Percentiles rank a stretch among this genome's conserved stretches.
Evolutionary conservation across 2,797 vertebrate species (phyloP).

Genomic region (Poeciliopsis gracilis): DNA sequence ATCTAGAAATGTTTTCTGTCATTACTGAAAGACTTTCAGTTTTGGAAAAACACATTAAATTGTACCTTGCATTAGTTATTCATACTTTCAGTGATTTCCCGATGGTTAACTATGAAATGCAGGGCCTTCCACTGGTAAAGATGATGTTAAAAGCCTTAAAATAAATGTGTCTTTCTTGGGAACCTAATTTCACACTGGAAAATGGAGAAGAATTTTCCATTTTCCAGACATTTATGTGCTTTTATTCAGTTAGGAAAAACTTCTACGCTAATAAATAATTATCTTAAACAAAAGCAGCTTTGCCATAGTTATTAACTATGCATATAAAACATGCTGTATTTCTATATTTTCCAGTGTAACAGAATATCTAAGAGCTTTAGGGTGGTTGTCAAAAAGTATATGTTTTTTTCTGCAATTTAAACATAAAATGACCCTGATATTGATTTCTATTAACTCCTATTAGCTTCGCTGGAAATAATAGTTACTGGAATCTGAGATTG

Average conservation of each 20-base stretch:
- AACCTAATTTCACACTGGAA: background rate
- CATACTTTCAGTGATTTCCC: background rate
- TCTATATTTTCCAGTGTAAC: background rate
- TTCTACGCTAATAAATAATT: background rate
- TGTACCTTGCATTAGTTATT: background rate
- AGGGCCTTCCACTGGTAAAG: background rate
- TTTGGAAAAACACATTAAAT: background rate
- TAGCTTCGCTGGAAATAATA: background rate
- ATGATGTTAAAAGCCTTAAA: background rate
- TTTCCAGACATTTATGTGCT: background rate
- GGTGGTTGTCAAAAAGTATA: background rate
- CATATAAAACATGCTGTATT: background rate
- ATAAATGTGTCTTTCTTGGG: background rate
- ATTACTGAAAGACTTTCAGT: constrained; percentile 1
- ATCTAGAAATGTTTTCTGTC: background rate
- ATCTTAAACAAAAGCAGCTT: background rate
- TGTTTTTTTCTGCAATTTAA: background rate
- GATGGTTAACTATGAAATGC: background rate
- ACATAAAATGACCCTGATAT: background rate
- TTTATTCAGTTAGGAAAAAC: background rate
- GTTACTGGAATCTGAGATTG: background rate
- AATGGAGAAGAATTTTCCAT: background rate
- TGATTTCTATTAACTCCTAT: background rate
- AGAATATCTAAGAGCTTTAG: background rate
- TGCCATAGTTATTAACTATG: background rate